phyloP scores from a whole-genome alignment of 2,113 vertebrate species.

The Larimichthys polyactis region DNA sequence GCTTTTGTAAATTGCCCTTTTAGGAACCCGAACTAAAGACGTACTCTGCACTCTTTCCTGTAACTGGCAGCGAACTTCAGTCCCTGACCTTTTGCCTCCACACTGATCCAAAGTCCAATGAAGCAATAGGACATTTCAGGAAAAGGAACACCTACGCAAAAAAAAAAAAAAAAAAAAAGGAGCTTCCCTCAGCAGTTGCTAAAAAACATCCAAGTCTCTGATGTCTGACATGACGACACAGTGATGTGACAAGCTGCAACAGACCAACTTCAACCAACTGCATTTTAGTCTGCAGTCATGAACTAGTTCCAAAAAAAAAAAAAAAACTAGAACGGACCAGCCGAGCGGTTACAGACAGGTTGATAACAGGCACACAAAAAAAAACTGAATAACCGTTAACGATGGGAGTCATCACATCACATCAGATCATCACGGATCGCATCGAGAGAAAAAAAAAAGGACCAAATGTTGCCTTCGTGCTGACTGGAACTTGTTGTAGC shows the following conservation, averaged over 20 bases:
- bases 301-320: background rate
- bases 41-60: conserved; percentile 59
- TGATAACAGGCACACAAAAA: background rate
- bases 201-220: conserved; percentile 35
- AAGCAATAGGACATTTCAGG: conserved; percentile 70
- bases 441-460: too few relatives aligned
- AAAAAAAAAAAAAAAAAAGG: conserved; percentile 20
- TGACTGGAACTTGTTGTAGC: conserved; percentile 16
- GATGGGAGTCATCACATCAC: background rate
- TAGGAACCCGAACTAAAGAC: conserved; percentile 64
- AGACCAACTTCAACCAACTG: conserved; percentile 22
- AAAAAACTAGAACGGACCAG: background rate
- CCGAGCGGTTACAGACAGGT: background rate
- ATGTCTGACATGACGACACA: conserved; percentile 44
- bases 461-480: background rate
- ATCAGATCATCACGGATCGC: background rate
- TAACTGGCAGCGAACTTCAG: conserved; percentile 65
- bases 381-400: background rate
- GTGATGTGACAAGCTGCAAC: conserved; percentile 57
- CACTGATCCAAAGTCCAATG: conserved; percentile 70
- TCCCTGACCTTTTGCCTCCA: conserved; percentile 75
- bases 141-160: conserved; percentile 66
- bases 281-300: conserved; percentile 8
- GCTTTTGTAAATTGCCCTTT: conserved; percentile 50
- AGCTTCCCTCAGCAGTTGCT: conserved; percentile 23